These are phyloP conservation scores for Catalaphyllia jardinei DNA, from an alignment of 64 coral and sea anemone genomes.

Conservation along the genomic window DNA sequence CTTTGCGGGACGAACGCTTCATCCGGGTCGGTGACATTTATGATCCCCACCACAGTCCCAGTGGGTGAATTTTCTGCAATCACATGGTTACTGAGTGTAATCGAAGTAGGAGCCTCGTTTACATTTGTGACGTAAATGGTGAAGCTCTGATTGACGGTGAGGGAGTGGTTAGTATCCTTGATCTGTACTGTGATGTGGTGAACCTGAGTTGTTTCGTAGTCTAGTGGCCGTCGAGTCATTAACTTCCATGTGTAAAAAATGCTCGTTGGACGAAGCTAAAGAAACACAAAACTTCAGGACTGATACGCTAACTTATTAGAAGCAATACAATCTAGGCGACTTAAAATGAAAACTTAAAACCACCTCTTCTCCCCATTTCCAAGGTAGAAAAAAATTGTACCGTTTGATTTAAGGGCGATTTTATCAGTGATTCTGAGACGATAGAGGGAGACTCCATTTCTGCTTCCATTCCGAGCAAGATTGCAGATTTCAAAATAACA, in stretches of 20 bases:
- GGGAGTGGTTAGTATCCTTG: constrained; percentile 35
- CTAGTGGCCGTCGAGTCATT: constrained; percentile 58
- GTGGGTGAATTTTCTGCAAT: constrained; percentile 65
- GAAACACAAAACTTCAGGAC: neutral
- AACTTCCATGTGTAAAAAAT: constrained; percentile 56
- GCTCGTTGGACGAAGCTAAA: constrained; percentile 55
- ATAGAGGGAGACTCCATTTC: no score
- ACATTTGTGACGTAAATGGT: constrained; percentile 78
- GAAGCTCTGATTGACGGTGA: constrained; percentile 74
- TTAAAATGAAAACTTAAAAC: no score
- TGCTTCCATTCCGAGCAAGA: no score
- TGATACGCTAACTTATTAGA: no score
- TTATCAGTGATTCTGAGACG: no score
- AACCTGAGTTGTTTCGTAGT: constrained; percentile 62
- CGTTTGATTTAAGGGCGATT: no score
- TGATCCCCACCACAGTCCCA: constrained; percentile 47
- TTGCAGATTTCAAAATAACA: no score
- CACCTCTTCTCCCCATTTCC: no score
- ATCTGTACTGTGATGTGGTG: constrained; percentile 46
- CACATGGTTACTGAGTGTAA: constrained; percentile 28
- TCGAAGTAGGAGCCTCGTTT: constrained; percentile 73
- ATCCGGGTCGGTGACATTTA: constrained; percentile 78
- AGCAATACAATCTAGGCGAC: no score
- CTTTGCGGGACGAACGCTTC: constrained; percentile 49
- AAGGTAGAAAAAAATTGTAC: no score